phyloP scores from a whole-genome alignment of 2,797 vertebrate species.

The Fringilla coelebs region DNA sequence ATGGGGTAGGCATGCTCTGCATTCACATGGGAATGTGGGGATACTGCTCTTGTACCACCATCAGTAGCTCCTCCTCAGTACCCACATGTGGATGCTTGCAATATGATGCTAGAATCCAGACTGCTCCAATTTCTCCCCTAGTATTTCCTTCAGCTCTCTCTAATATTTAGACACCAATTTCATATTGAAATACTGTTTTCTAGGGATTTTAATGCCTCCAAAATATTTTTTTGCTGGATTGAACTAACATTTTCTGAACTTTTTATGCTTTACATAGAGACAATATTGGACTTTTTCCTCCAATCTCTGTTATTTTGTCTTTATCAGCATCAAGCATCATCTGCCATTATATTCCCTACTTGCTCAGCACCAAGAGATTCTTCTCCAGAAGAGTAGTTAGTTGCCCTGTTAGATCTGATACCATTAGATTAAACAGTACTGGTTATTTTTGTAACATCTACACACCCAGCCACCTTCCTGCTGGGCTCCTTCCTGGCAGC shows the following conservation, averaged over 20 bases:
- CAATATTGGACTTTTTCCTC: not conserved
- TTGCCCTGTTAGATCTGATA: not conserved
- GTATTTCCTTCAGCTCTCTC: not conserved
- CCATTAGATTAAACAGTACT: not conserved
- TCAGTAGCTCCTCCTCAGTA: not conserved
- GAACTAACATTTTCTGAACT: not conserved
- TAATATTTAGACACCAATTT: not conserved
- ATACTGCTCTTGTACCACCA: no score
- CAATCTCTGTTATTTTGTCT: not conserved
- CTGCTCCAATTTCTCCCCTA: not conserved
- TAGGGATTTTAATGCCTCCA: not conserved
- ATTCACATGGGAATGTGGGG: not conserved
- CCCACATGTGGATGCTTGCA: not conserved
- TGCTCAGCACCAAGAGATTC: not conserved
- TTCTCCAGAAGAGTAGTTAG: not conserved
- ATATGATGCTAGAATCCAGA: not conserved
- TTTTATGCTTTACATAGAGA: not conserved
- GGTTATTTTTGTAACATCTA: not conserved
- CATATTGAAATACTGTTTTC: not conserved
- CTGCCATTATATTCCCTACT: not conserved
- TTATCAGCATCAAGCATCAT: not conserved
- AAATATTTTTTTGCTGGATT: not conserved
- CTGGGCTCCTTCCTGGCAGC: not conserved
- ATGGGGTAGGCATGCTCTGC: accelerated
- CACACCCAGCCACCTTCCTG: not conserved